Percentiles rank a stretch among this genome's conserved stretches.
Conservation (phyloP, 2,113 vertebrate genomes). For the Ptychochromis oligacanthus region DNA sequence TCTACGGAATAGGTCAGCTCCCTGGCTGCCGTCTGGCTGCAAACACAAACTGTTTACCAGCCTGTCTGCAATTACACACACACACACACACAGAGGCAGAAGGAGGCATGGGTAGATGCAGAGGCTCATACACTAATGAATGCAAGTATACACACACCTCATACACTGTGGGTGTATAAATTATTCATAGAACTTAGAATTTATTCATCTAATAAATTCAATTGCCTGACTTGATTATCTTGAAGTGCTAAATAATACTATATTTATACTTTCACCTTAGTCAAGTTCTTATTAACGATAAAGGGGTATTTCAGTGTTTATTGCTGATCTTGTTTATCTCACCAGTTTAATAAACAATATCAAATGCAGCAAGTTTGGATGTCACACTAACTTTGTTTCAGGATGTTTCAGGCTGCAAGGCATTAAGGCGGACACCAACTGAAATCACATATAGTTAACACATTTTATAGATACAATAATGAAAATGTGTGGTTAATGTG, state of each 20-base stretch:
- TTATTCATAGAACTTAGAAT: conserved; percentile 48
- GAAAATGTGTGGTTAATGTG: not conserved
- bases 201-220: conserved; percentile 31
- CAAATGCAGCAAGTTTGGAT: not conserved
- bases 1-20: conserved; percentile 76
- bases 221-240: conserved; percentile 37
- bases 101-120: conserved; percentile 1
- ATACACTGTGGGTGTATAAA: conserved; percentile 17
- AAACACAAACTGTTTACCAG: conserved; percentile 66
- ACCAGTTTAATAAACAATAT: not conserved
- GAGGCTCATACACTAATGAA: not conserved
- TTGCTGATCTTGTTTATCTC: not conserved
- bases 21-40: conserved; percentile 59
- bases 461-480: not conserved
- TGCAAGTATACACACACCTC: not conserved
- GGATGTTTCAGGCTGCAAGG: not conserved
- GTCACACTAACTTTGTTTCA: not conserved
- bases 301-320: not conserved
- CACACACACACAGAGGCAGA: not conserved
- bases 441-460: not conserved
- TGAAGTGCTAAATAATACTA: conserved; percentile 46
- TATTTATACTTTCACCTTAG: not conserved
- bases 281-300: not conserved
- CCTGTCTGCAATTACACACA: conserved; percentile 21
- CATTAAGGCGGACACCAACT: too few species aligned